phyloP scores from a whole-genome alignment of 2,113 vertebrate genomes.

The Alaudala cheleensis region DNA sequence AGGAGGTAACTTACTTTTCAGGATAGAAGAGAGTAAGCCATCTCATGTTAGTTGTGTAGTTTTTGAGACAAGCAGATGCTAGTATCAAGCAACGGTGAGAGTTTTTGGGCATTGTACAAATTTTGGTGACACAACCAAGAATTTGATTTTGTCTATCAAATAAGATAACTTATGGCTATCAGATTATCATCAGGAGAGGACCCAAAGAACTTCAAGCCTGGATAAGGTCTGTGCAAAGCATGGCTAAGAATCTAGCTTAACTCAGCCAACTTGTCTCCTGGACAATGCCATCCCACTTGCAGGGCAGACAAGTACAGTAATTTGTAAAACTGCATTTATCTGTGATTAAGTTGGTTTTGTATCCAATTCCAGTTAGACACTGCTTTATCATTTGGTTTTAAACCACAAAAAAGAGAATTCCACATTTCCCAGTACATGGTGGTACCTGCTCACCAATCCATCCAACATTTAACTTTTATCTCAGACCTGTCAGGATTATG shows the following conservation, averaged over 20 bases:
- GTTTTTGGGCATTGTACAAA: neutral
- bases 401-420: neutral
- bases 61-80: neutral
- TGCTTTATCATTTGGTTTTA: neutral
- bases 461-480: neutral
- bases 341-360: neutral
- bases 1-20: neutral
- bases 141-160: neutral
- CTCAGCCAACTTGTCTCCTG: neutral
- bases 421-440: neutral
- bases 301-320: neutral
- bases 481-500: neutral
- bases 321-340: neutral
- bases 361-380: neutral
- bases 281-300: neutral
- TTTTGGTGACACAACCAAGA: neutral
- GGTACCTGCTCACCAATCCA: neutral
- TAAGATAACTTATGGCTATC: neutral
- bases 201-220: neutral
- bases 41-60: neutral
- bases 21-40: neutral
- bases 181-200: neutral
- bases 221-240: neutral
- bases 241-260: neutral
- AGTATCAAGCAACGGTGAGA: neutral